Evolutionary conservation across 2,797 vertebrate genomes (phyloP), one percentile per base, ranked within the genome.

Genomic region (Syndactyla subalaris): DNA sequence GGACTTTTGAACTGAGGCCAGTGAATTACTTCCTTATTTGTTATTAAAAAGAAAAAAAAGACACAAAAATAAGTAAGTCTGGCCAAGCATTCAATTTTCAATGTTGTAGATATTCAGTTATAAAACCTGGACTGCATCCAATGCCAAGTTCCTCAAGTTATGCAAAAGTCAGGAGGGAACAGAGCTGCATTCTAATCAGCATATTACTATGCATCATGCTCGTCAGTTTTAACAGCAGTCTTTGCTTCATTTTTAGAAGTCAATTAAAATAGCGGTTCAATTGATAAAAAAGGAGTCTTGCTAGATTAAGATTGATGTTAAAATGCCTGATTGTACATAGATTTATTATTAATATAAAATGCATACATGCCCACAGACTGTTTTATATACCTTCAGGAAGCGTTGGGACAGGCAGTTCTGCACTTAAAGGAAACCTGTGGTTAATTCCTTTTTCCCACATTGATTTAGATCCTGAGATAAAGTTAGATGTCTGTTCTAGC

Each of bases 261-360:
- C 95, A 96, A 97, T 96, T 96, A 96, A 96, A 95, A 94, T 23
- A 95, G 95, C 30, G 68, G 84, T 92, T 93, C 92, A 77, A 96
- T 87, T 96, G 93, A 96, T 95, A 96, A 97, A 94, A 94, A 95
- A 96, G 66, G 89, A 95, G 80, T 63, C 90, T 89, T 92, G 92
- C 85, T 92, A 94, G 92, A 96, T 96, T 89, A 95, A 96, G 96
- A 95, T 85, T 94, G 91, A 97, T 96, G 92, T 74, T 93, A 94
- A 96, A 94, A 94, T 87, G 83, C 83, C 94, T 89, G 92, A 89
- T 87, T 94, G 77, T 95, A 91, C 90, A 92, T 83, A 85, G 94
- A 96, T 96, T 95, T 96, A 95, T 94, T 95, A 89, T 92, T 92
- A 95, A 95, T 91, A 95, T 72, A 95, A 96, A 94, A 85, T 74